A percentile compares a stretch with the other conserved stretches of the same genome.
Evolutionary conservation across 1,140 invertebrate genomes (phyloP).

Genomic region (Periplaneta americana): DNA sequence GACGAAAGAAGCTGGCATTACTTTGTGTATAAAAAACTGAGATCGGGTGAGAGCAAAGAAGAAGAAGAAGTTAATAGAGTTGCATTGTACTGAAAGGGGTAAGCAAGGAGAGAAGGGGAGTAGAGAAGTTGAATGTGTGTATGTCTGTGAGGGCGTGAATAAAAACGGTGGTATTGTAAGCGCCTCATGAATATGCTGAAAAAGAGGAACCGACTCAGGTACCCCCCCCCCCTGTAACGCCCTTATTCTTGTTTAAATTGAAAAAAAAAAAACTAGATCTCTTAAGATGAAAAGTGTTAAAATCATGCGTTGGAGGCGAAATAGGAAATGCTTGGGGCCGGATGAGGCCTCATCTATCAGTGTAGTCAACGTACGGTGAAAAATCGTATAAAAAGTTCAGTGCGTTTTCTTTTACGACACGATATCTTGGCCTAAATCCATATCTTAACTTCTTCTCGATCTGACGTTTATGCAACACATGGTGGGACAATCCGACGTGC

Average conservation of each 20-base stretch:
- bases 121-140: neutral
- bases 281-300: neutral
- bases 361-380: no score
- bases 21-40: neutral
- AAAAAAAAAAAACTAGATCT: neutral
- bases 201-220: neutral
- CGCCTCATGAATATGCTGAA: neutral
- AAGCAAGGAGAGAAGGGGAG: neutral
- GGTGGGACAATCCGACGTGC: no score
- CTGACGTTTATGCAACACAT: no score
- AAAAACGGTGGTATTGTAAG: neutral
- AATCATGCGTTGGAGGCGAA: neutral
- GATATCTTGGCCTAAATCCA: no score
- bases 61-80: slow-evolving; percentile 9
- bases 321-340: neutral
- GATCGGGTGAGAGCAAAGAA: neutral
- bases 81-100: slow-evolving; percentile 3
- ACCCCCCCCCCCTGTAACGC: neutral
- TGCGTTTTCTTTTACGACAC: no score
- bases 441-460: no score
- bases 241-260: neutral
- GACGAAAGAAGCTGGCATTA: neutral
- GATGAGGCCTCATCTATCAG: neutral
- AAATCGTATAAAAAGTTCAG: no score
- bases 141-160: neutral